Base-by-base conservation (phyloP, 2,113 vertebrate species). In the Archocentrus centrarchus region DNA sequence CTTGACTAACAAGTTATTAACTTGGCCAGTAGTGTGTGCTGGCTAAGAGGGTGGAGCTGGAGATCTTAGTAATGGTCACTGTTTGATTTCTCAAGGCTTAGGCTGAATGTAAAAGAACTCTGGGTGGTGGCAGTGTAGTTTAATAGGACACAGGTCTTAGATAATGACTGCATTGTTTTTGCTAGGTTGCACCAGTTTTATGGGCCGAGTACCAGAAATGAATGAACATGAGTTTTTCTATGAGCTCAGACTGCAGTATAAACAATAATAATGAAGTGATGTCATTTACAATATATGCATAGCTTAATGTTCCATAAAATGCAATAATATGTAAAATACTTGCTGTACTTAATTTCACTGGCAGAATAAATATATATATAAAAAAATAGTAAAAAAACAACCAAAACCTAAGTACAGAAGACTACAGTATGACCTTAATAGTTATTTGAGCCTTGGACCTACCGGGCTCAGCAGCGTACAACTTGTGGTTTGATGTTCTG, bases 401-500 rank as follows among this genome's bases (percentile, higher is more conserved):
- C 24, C 0, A 24, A 68, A 47, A 44, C 30, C 58, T 62, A 68
- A 30, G 24, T 47, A 50, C 20, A 64, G 57, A 61, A 89, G 80
- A 79, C 61, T 76, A 78, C 11, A 63, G 77, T 30, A 58, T 62
- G 80, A 77, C 62, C 70, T 64, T 18, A 37, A 6, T 62, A 62
- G 77, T 86, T 83, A 73, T 82, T 83, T 78, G 37, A 32, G 59
- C 78, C 22, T 84, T 14, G 37, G 53, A 77, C 89, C 75, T 32
- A 73, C 79, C 63, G 2, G 10, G 59, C 59, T 82, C 53, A 79
- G 79, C 44, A 58, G 9, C 37, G 53, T 85, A 86, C 84, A 78
- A 85, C 85, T 90, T 9, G 80, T 84, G 81, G 73, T 81, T 62
- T 86, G 83, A 90, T 88, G 79, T 86, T 77, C 64, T 86, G 66